A percentile compares a stretch with the other conserved stretches of the same genome.
These are phyloP conservation scores for Drosophila parthenogenetica DNA, from an alignment of 2,888 invertebrate species.

Conservation along the genomic window DNA sequence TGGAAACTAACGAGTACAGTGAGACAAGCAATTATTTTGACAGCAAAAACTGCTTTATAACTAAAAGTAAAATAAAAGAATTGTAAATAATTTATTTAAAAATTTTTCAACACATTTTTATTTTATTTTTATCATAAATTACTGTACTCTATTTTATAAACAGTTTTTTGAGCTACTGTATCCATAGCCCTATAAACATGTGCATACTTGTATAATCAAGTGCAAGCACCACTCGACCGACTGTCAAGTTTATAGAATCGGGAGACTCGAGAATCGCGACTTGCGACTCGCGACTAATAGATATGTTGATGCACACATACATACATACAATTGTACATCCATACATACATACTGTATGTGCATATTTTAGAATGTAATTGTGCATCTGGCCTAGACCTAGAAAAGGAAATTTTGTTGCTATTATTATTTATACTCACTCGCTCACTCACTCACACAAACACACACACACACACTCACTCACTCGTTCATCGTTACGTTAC, in stretches of 20 bases:
- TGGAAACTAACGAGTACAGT: not conserved
- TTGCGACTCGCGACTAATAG: slow-evolving; percentile 40
- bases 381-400: slow-evolving; percentile 85
- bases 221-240: slow-evolving; percentile 48
- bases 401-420: slow-evolving; percentile 84
- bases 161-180: not conserved
- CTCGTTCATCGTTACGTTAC: slow-evolving; percentile 17
- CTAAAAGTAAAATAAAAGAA: not conserved
- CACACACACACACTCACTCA: slow-evolving; percentile 29
- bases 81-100: no score
- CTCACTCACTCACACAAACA: slow-evolving; percentile 30
- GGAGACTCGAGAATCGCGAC: slow-evolving; percentile 45
- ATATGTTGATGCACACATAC: slow-evolving; percentile 4
- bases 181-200: slow-evolving; percentile 12
- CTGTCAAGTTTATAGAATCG: slow-evolving; percentile 52
- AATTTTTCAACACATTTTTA: no score
- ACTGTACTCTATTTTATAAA: no score
- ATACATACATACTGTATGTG: slow-evolving; percentile 49
- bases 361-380: slow-evolving; percentile 84
- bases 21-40: not conserved
- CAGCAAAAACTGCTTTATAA: not conserved
- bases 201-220: slow-evolving; percentile 34
- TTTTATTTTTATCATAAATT: no score
- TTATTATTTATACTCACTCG: slow-evolving; percentile 72
- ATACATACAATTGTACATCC: slow-evolving; percentile 5